These are phyloP conservation scores for Euclidia mi DNA, from an alignment of 2,888 invertebrate genomes.

Conservation along the genomic window DNA sequence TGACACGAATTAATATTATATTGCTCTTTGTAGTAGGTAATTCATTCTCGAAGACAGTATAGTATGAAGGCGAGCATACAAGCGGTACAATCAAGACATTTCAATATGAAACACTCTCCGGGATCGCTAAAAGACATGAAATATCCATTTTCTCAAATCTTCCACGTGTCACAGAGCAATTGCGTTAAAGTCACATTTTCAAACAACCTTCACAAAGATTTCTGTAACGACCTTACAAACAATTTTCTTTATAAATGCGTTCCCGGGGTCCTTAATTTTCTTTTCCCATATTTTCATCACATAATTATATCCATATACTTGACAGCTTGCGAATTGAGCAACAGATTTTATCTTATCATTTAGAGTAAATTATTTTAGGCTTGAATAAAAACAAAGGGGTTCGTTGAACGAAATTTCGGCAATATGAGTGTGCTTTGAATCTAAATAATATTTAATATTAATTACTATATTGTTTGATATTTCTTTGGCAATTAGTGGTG, in stretches of 20 bases:
- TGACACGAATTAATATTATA: no score
- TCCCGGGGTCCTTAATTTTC: conserved; percentile 12
- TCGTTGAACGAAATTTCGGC: neutral
- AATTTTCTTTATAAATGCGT: conserved; percentile 21
- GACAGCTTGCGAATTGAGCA: conserved; percentile 16
- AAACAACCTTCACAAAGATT: conserved; percentile 11
- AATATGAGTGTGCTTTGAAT: neutral
- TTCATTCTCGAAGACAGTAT: no score
- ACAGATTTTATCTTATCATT: conserved; percentile 5
- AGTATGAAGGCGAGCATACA: no score
- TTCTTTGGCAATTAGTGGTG: no score
- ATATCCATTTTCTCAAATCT: no score
- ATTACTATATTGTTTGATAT: neutral
- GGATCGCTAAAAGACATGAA: no score
- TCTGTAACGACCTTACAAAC: conserved; percentile 12
- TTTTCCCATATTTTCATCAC: conserved; percentile 12
- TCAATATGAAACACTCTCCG: no score
- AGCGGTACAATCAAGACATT: no score
- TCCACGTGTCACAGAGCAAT: conserved; percentile 1
- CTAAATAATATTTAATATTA: neutral
- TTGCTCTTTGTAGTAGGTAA: no score
- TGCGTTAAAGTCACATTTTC: conserved; percentile 2
- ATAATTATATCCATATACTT: conserved; percentile 21
- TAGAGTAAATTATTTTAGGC: conserved; percentile 4
- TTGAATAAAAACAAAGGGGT: conserved; percentile 6